Evolutionary conservation across 2,888 invertebrate species (phyloP), one percentile per base, ranked within the genome.

Genomic region (Tenthredo livida): DNA sequence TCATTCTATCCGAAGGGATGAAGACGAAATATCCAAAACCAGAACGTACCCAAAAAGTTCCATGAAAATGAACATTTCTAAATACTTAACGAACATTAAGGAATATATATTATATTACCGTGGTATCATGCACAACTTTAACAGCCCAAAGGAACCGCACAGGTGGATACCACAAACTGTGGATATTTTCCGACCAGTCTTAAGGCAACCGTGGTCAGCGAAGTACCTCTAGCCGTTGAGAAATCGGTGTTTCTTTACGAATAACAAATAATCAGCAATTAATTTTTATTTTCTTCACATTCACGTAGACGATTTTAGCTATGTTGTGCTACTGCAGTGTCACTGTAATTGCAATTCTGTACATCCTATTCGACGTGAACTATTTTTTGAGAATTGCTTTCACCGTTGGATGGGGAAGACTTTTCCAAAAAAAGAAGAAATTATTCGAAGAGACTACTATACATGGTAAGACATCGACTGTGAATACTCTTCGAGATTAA

Each of bases 351-450:
- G 94, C 94, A 12, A 91, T 97, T 50, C 93, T 96, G 50, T 97
- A 97, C 90, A 93, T 97, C 25, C 94, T 96, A 85, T 96, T 97
- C 94, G 97, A 97, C 93, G 96, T 97, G 2, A 97, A 97, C 91
- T 97, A 97, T 89, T 97, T 97, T 90, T 91, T 97, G 40, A 95
- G 97, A 88, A 95, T 96, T 85, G 93, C 95, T n/a, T 95, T 96
- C 87, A 96, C 96, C 0, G 95, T 97, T n/a, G 94, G 95, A 25
- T 94, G 95, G 89, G 97, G 96, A 0, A 95, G 96, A 88, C 90
- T 97, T 58, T 96, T 97, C 87, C 95, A 96, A 91, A 96, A 95
- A 91, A 97, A 96, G 91, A 95, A 95, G 88, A 96, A 96, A 89
- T 93, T 96, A 84, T 96, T 96, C 88, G 97, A 97, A 67, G 95